A percentile compares a stretch with the other conserved stretches of the same genome.
phyloP scores from a whole-genome alignment of 92 coral and sea anemone species.

The Metridium senile region DNA sequence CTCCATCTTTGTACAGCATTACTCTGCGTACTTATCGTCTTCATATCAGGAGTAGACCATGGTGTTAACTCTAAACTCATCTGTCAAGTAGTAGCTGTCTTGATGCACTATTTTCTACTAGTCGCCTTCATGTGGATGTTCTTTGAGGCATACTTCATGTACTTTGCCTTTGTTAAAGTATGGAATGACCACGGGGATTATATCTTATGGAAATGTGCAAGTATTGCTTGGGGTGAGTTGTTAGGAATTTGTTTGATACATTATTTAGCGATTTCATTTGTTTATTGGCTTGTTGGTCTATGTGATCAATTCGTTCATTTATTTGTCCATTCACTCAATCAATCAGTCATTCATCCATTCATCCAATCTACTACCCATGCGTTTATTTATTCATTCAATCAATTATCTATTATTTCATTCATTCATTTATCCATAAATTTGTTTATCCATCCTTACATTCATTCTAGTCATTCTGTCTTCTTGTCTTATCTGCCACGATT shows the following conservation, averaged over 20 bases:
- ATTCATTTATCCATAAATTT: too few relatives aligned
- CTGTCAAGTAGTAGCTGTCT: constrained; percentile 87
- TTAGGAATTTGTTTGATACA: too few relatives aligned
- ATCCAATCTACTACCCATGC: too few relatives aligned
- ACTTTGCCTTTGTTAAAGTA: constrained; percentile 94
- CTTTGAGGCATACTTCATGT: constrained; percentile 95
- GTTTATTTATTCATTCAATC: too few relatives aligned
- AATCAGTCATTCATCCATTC: too few relatives aligned
- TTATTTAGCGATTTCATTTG: neutral
- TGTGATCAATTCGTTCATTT: too few relatives aligned
- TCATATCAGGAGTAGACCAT: constrained; percentile 84
- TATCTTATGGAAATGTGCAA: constrained; percentile 83
- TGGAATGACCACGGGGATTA: constrained; percentile 93
- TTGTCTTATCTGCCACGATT: too few relatives aligned
- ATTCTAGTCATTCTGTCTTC: too few relatives aligned
- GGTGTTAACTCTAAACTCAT: constrained; percentile 68
- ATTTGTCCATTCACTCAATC: too few relatives aligned
- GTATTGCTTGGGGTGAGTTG: constrained; percentile 92
- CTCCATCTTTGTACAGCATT: constrained; percentile 91
- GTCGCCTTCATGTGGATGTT: constrained; percentile 97
- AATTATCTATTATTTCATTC: too few relatives aligned
- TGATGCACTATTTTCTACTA: constrained; percentile 84
- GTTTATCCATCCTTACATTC: too few relatives aligned
- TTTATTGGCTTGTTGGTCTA: too few relatives aligned
- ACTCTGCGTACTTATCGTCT: constrained; percentile 88